phyloP scores from a whole-genome alignment of 1,140 invertebrate genomes.

The Penaeus indicus region DNA sequence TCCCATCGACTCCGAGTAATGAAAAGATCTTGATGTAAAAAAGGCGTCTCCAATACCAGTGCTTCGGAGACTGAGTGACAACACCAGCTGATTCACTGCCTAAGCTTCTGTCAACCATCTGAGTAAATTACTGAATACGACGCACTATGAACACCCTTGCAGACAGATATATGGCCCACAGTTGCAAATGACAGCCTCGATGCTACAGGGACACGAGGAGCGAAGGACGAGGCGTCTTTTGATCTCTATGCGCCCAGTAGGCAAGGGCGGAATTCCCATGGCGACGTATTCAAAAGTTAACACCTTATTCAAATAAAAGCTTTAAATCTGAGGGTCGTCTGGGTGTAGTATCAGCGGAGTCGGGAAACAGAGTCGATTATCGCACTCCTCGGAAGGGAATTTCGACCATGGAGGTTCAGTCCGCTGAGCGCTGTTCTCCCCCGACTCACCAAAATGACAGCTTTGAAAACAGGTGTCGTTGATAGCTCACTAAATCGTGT shows the following conservation, averaged over 20 bases:
- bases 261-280: conserved; percentile 20
- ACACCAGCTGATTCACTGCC: conserved; percentile 31
- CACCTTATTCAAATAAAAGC: conserved; percentile 53
- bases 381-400: background rate
- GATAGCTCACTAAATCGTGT: conserved; percentile 40
- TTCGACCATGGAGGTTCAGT: background rate
- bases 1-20: background rate
- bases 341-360: background rate
- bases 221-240: background rate
- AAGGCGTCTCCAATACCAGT: too few species aligned
- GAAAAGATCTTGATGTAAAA: too few species aligned
- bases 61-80: background rate
- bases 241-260: background rate
- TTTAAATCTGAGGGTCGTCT: conserved; percentile 37
- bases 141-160: conserved; percentile 40
- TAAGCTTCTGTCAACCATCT: conserved; percentile 37
- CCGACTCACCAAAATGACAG: conserved; percentile 36
- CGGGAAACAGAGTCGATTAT: background rate
- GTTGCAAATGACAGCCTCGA: conserved; percentile 54
- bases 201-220: background rate
- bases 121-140: conserved; percentile 49
- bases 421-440: background rate
- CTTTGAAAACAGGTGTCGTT: conserved; percentile 47
- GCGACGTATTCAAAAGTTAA: conserved; percentile 29
- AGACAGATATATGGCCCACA: conserved; percentile 54